These are phyloP conservation scores for Heliconius ismenius DNA, from an alignment of 2,888 invertebrate genomes.

Conservation along the genomic window DNA sequence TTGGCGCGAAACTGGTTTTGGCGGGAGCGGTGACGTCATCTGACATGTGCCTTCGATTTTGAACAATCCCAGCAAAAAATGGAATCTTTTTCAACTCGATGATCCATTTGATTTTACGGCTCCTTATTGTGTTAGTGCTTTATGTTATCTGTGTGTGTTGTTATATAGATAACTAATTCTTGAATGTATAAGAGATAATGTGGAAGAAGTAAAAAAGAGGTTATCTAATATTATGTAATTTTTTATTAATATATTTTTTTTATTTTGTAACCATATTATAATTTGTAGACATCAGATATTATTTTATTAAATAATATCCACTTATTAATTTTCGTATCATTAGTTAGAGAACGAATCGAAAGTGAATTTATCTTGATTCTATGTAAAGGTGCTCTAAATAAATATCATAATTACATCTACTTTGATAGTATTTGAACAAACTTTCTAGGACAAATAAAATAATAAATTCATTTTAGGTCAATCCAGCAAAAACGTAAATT, in stretches of 20 bases:
- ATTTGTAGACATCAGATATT: not conserved
- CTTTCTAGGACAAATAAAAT: too few relatives aligned
- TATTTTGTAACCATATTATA: too few relatives aligned
- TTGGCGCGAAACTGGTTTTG: slow-evolving; percentile 78
- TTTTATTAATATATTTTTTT: not conserved
- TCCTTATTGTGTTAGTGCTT: slow-evolving; percentile 53
- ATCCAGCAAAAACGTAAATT: too few relatives aligned
- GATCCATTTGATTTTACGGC: slow-evolving; percentile 65
- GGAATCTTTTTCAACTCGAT: slow-evolving; percentile 56
- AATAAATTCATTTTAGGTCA: too few relatives aligned
- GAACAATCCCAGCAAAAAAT: slow-evolving; percentile 62
- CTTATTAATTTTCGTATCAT: not conserved
- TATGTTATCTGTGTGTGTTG: slow-evolving; percentile 43
- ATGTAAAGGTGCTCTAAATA: not conserved
- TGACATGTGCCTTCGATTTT: slow-evolving; percentile 70
- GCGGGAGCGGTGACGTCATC: slow-evolving; percentile 73
- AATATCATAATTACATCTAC: not conserved
- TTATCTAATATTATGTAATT: not conserved
- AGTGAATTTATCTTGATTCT: slow-evolving; percentile 6
- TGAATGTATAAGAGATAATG: slow-evolving; percentile 18
- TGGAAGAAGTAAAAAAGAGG: not conserved
- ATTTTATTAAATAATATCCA: not conserved
- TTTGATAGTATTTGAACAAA: not conserved
- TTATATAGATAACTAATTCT: slow-evolving; percentile 47
- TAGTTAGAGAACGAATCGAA: not conserved